A percentile compares a stretch with the other conserved stretches of the same genome.
Conservation (phyloP, 1,140 invertebrate species). For the Metaphire vulgaris region DNA sequence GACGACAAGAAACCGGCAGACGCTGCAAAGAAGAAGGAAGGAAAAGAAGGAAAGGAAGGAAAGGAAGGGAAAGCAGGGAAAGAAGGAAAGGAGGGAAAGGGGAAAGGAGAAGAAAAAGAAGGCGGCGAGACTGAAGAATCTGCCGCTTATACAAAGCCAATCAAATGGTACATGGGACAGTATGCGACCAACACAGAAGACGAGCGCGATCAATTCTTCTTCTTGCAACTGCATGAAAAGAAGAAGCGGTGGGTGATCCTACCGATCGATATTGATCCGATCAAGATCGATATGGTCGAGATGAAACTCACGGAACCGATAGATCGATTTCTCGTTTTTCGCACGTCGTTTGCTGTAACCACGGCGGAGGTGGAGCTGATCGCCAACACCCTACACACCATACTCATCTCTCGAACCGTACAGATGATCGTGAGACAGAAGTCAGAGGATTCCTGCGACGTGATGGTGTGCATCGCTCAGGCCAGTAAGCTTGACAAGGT, state of each 20-base stretch:
- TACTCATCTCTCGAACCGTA: constrained; percentile 3
- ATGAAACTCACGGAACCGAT: constrained; percentile 10
- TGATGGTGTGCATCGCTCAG: constrained; percentile 35
- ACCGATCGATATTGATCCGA: constrained; percentile 17
- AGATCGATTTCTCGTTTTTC: constrained; percentile 2
- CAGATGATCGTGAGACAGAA: constrained; percentile 7
- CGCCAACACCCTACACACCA: neutral
- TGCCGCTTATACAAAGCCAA: constrained; percentile 12
- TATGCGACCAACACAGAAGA: constrained; percentile 22
- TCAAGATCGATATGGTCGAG: constrained; percentile 6
- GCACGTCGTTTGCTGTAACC: neutral
- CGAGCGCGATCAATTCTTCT: constrained; percentile 1
- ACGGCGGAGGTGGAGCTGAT: constrained; percentile 11
- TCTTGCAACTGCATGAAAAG: constrained; percentile 6
- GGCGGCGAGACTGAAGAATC: neutral
- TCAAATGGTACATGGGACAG: constrained; percentile 29
- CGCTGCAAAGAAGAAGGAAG: constrained; percentile 27
- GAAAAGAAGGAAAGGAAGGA: constrained; percentile 22
- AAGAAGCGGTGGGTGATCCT: constrained; percentile 6
- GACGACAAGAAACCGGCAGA: constrained; percentile 30
- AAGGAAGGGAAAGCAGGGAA: constrained; percentile 7
- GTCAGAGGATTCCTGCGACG: constrained; percentile 38
- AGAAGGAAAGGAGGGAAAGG: constrained; percentile 1
- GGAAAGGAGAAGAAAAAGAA: constrained; percentile 15
- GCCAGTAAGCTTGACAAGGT: constrained; percentile 31